Conservation (phyloP, 2,797 vertebrate genomes). For the Gila robusta region DNA sequence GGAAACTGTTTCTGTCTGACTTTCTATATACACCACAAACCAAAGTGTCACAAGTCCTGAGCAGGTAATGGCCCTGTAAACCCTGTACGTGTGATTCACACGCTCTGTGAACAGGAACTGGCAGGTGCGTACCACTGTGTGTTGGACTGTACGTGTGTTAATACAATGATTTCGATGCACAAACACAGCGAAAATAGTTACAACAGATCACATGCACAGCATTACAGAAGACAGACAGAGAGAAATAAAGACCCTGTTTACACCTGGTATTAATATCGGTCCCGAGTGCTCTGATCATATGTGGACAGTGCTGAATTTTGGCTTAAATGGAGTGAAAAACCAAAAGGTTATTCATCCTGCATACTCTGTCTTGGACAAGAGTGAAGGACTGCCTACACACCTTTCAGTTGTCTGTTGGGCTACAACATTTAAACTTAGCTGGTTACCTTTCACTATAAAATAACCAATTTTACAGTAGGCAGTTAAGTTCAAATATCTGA, state of each 20-base stretch:
- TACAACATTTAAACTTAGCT: not conserved
- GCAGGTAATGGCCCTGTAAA: not conserved
- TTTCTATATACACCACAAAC: conserved; percentile 34
- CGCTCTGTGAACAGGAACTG: not conserved
- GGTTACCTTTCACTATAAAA: not conserved
- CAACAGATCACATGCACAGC: conserved; percentile 1
- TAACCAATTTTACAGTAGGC: not conserved
- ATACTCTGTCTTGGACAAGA: not conserved
- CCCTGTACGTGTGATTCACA: not conserved
- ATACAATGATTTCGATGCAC: conserved; percentile 18
- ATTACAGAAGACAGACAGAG: not conserved
- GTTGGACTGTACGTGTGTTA: not conserved
- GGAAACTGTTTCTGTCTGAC: not conserved
- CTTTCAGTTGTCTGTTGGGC: not conserved
- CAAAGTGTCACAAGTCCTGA: not conserved
- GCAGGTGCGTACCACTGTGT: not conserved
- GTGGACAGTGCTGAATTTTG: conserved; percentile 1
- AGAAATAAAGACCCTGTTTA: conserved; percentile 10
- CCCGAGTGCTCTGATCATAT: not conserved
- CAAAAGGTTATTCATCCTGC: not conserved
- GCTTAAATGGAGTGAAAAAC: not conserved
- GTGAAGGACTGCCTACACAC: not conserved
- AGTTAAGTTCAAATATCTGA: not conserved
- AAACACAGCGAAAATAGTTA: conserved; percentile 2
- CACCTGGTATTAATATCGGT: conserved; percentile 10